phyloP scores from a whole-genome alignment of 2,113 vertebrate genomes.

The Embiotoca jacksoni region DNA sequence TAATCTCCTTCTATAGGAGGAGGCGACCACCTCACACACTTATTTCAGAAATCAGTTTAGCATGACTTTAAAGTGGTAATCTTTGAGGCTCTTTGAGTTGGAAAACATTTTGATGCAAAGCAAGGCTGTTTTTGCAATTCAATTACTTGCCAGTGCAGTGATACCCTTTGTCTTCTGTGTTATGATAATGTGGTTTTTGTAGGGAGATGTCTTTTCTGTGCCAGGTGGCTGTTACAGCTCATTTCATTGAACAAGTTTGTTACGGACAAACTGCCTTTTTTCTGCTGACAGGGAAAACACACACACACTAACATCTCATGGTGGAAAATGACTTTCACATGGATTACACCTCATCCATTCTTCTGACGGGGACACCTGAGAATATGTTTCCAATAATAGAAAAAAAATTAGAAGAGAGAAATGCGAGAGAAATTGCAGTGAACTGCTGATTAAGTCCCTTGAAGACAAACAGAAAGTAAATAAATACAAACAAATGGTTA shows the following conservation, averaged over 20 bases:
- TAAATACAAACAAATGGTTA: background rate
- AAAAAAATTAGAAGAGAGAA: background rate
- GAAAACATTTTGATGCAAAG: background rate
- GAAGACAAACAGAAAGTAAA: background rate
- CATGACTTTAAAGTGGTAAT: background rate
- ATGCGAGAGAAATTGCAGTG: background rate
- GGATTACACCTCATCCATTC: background rate
- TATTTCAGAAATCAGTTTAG: background rate
- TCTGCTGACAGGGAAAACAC: conserved; percentile 6
- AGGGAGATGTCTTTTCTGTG: background rate
- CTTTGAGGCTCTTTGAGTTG: background rate
- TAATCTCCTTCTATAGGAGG: too few species aligned
- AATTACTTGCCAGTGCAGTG: background rate
- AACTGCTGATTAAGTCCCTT: background rate
- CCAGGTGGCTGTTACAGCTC: background rate
- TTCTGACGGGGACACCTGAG: background rate
- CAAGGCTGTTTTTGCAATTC: background rate
- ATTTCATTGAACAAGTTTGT: background rate
- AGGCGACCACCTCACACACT: too few species aligned
- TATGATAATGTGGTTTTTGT: background rate
- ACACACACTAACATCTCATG: background rate
- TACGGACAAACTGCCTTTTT: background rate
- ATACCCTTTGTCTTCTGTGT: background rate
- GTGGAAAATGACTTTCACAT: conserved; percentile 3
- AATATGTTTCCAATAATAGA: background rate